phyloP scores from a whole-genome alignment of 1,140 invertebrate genomes.

The Bombus ignitus region DNA sequence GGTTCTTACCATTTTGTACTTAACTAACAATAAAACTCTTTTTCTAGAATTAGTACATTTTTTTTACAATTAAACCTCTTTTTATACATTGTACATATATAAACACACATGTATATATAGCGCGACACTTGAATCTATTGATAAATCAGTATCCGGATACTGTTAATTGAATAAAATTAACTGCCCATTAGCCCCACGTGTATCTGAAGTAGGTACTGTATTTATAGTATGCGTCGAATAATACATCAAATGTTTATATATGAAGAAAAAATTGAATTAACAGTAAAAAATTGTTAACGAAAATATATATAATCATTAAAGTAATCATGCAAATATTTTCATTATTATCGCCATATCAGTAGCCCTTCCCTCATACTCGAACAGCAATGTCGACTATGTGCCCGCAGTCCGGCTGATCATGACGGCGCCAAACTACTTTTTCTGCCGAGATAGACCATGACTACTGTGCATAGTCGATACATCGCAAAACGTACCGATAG shows the following conservation, averaged over 20 bases:
- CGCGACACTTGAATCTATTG: background rate
- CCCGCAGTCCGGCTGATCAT: constrained; percentile 44
- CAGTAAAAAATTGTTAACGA: background rate
- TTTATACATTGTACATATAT: background rate
- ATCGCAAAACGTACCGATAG: too few relatives aligned
- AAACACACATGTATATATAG: background rate
- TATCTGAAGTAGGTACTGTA: background rate
- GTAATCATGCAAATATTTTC: background rate
- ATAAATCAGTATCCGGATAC: constrained; percentile 2
- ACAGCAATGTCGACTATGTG: constrained; percentile 2
- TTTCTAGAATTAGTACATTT: background rate
- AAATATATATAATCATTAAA: background rate
- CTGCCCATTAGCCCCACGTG: constrained; percentile 36
- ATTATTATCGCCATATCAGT: background rate
- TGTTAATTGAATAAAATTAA: constrained; percentile 37
- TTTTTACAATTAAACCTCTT: background rate
- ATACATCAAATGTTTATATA: background rate
- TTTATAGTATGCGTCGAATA: constrained; percentile 10
- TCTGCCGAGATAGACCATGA: constrained; percentile 38
- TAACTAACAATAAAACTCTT: constrained; percentile 6
- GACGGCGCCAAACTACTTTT: constrained; percentile 52
- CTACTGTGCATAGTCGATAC: constrained; percentile 18
- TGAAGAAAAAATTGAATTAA: background rate
- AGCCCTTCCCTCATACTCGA: too few relatives aligned
- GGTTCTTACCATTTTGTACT: constrained; percentile 16